Evolutionary conservation across 2,797 vertebrate genomes (phyloP).

Genomic region (Anabacerthia variegaticeps): DNA sequence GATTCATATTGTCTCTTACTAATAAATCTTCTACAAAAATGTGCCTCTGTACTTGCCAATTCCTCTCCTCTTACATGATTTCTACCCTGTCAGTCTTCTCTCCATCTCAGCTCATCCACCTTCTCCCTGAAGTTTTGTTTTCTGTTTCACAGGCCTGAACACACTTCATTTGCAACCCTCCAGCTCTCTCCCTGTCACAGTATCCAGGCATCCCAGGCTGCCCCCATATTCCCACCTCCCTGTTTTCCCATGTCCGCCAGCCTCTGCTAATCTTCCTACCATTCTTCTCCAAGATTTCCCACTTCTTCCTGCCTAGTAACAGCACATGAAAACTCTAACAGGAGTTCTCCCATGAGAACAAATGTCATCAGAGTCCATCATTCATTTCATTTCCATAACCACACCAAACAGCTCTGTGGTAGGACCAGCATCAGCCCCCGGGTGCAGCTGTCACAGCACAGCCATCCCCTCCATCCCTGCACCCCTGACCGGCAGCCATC

Average conservation of each 20-base stretch:
- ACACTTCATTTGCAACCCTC: not conserved
- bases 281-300: not conserved
- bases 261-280: not conserved
- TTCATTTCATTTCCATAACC: not conserved
- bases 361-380: not conserved
- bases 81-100: fast-evolving
- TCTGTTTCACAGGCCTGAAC: not conserved
- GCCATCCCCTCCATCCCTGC: not conserved
- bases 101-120: not conserved
- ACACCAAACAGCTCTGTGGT: fast-evolving
- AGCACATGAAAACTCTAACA: not conserved
- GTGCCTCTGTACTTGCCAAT: not conserved
- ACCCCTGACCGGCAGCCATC: not conserved
- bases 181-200: not conserved
- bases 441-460: fast-evolving
- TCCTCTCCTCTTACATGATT: not conserved
- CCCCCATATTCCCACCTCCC: not conserved
- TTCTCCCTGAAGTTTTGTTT: not conserved
- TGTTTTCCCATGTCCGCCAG: not conserved
- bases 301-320: not conserved
- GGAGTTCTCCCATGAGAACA: not conserved
- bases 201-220: fast-evolving
- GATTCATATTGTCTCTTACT: not conserved
- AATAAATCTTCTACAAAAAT: not conserved
- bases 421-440: not conserved